Conservation (phyloP, 1,140 invertebrate genomes). For the Cherax destructor region DNA sequence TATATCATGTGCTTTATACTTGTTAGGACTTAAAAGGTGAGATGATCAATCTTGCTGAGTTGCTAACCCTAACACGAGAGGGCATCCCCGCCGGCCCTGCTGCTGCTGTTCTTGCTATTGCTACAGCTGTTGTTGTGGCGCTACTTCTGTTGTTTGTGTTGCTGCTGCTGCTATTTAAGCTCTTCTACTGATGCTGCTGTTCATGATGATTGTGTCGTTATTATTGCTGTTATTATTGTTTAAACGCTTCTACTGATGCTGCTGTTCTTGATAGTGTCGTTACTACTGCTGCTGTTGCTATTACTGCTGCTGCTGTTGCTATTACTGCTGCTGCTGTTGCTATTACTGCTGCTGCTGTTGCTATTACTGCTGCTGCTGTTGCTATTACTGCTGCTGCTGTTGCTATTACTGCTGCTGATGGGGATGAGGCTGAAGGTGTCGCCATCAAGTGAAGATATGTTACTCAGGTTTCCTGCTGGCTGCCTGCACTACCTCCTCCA, state of each 20-base stretch:
- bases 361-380: background rate
- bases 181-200: background rate
- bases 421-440: too few species aligned
- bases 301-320: background rate
- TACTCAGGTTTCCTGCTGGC: too few species aligned
- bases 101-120: background rate
- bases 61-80: constrained; percentile 42
- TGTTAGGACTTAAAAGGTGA: constrained; percentile 40
- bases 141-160: background rate
- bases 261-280: background rate
- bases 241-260: background rate
- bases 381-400: background rate
- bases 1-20: constrained; percentile 48
- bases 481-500: background rate
- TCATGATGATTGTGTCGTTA: background rate
- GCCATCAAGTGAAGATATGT: too few species aligned
- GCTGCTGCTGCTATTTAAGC: background rate
- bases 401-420: too few species aligned
- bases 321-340: background rate
- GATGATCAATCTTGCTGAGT: constrained; percentile 25
- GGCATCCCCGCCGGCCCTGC: constrained; percentile 13
- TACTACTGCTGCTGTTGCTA: too few species aligned
- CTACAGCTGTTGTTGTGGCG: background rate
- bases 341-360: too few species aligned
- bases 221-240: too few species aligned